Base-by-base conservation (phyloP, 23 tunicate genomes). In the Trididemnum clinides region DNA sequence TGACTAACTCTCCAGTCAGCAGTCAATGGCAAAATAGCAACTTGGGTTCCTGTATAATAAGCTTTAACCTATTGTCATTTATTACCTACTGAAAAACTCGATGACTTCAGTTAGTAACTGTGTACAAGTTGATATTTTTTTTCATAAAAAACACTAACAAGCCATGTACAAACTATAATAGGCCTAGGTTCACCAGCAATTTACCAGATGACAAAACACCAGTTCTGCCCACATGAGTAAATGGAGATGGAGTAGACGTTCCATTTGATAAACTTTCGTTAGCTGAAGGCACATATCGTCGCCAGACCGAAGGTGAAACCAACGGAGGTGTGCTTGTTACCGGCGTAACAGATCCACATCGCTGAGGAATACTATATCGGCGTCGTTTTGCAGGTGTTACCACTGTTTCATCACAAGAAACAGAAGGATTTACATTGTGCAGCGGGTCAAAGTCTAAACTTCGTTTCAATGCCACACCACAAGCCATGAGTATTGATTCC, bases 381-480 rank as follows among this genome's bases (percentile, higher is more conserved):
- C 92, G 80, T 59, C 72, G 72, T 49, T 35, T 35, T n/a, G 92
- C 33, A 25, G 87, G 92, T 7, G 87, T 73, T 33, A 74, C 2
- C 22, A 64, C n/a, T 5, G 28, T 22, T 18, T 62, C 73, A 62
- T 81, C 57, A 23, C 74, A 64, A 22, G 71, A 31, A 15, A 64
- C 44, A 57, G 77, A 25, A 25, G 86, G 77, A 21, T 49, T 87
- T 28, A 64, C 4, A 51, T 77, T 59, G 72, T 88, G 92, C 64
- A 88, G 35, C 27, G 87, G 92, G 39, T 88, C 92, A 72, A 88
- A 88, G 33, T 88, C 87, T 58, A 88, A 82, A 32, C 82, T 82
- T 72, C 92, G 49, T 82, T 88, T 88, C 0, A 88, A 73, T 22
- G 92, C 86, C 30, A 86, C 83, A 23, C 92, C 92, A 72, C 92